A percentile compares a stretch with the other conserved stretches of the same genome.
Evolutionary conservation across 2,888 invertebrate species (phyloP).

Genomic region (Lamellibrachia columna): DNA sequence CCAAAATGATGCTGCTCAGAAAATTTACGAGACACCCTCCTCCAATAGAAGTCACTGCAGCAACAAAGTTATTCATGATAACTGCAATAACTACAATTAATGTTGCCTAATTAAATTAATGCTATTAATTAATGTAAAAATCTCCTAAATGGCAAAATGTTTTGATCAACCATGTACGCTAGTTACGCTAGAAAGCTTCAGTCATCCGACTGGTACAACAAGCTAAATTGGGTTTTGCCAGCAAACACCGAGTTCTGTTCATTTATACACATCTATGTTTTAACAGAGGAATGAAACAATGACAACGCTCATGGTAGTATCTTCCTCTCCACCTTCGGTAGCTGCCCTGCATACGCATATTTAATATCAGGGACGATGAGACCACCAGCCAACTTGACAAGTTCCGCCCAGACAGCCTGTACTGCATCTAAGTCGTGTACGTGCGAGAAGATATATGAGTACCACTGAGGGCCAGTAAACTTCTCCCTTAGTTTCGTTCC

Average conservation of each 20-base stretch:
- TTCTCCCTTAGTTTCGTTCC: slow-evolving; percentile 52
- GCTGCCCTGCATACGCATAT: not conserved
- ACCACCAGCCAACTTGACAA: slow-evolving; percentile 40
- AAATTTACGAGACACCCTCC: too few relatives aligned
- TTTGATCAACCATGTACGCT: not conserved
- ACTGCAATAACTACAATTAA: not conserved
- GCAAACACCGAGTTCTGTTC: not conserved
- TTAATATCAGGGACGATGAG: slow-evolving; percentile 23
- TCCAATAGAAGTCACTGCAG: too few relatives aligned
- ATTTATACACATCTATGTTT: not conserved
- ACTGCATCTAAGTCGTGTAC: slow-evolving; percentile 55
- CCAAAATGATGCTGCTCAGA: not conserved
- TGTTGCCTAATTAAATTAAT: not conserved
- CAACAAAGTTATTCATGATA: not conserved
- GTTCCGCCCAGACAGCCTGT: slow-evolving; percentile 53
- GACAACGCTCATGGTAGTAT: not conserved
- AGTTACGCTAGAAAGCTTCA: not conserved
- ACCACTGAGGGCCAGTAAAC: slow-evolving; percentile 53
- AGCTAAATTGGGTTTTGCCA: not conserved
- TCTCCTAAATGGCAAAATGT: not conserved
- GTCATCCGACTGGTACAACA: not conserved
- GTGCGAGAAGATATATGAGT: slow-evolving; percentile 58
- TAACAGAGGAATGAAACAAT: not conserved
- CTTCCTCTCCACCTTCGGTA: not conserved
- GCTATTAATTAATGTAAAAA: not conserved